Conservation (phyloP, 1,140 invertebrate species). For the Papilio dardanus region DNA sequence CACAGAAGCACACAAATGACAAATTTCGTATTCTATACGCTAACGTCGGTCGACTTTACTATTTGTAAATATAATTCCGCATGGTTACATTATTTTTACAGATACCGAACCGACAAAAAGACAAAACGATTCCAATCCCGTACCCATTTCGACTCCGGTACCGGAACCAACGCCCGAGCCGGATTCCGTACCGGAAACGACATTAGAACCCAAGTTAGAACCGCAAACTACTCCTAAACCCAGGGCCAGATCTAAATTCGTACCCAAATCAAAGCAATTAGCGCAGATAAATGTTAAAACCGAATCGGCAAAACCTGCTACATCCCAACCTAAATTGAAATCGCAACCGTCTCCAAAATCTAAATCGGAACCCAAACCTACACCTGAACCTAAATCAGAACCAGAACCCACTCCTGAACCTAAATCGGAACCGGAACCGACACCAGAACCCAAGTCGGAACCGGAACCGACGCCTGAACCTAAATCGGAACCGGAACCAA, state of each 20-base stretch:
- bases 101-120: constrained; percentile 77
- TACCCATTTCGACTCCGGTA: constrained; percentile 50
- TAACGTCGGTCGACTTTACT: constrained; percentile 4
- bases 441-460: constrained; percentile 69
- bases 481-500: constrained; percentile 47
- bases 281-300: constrained; percentile 48
- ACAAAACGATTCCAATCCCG: constrained; percentile 66
- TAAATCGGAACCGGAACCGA: constrained; percentile 68
- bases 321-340: constrained; percentile 54
- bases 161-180: constrained; percentile 53
- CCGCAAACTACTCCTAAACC: constrained; percentile 78
- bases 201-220: constrained; percentile 51
- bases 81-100: constrained; percentile 75
- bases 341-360: constrained; percentile 59
- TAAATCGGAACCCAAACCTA: constrained; percentile 61
- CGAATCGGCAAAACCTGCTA: constrained; percentile 54
- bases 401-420: constrained; percentile 60
- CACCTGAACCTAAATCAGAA: constrained; percentile 46
- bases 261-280: constrained; percentile 69
- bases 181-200: constrained; percentile 54
- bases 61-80: constrained; percentile 44
- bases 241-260: constrained; percentile 70
- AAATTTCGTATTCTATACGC: neutral
- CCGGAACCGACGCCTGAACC: constrained; percentile 72
- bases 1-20: constrained; percentile 35